Base-by-base conservation (phyloP, 2,888 invertebrate genomes). In the Eustalomyia histrio region DNA sequence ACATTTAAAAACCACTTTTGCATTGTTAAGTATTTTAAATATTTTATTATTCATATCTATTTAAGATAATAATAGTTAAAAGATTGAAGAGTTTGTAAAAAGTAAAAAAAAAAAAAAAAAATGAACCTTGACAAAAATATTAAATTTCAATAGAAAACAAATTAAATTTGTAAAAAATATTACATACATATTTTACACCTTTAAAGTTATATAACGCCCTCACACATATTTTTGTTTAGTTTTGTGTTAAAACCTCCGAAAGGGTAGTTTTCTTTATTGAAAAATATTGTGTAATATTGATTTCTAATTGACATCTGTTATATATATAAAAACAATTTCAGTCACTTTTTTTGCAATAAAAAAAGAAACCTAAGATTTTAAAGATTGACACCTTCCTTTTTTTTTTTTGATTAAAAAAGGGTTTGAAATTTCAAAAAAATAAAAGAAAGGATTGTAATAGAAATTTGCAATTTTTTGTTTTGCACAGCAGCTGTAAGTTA, bases 221-320 rank as follows among this genome's bases (percentile, higher is more conserved):
- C 60, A 24, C 6, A 47, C 0, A 35, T n/a, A 6, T 60, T n/a
- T 50, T 14, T 16, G 58, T n/a, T 16, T 14, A 12, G 39, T 3
- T 10, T 39, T 39, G 39, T 39, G 14, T 39, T 39, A 1, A 12
- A 39, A 39, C 14, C 29, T 2, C 1, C n/a, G 12, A 53, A 68
- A 73, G 57, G 68, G 47, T 68, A 29, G 17, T 57, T 74, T 63
- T 21, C 1, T 43, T 18, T 55, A 29, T 53, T 29, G 10, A 0
- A 14, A 50, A 47, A 58, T 6, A 58, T 71, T 58, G 63, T 69
- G 50, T 64, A 88, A 87, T 87, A 87, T 88, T 87, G 87, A 87
- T 87, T 87, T 86, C n/a, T 43, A 78, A 81, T 83, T 84, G 84
- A 78, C 84, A 84, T 83, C 80, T 83, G 80, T 50, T 60, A 47